Conservation (phyloP, 2,888 invertebrate species). For the Agrotis ipsilon region DNA sequence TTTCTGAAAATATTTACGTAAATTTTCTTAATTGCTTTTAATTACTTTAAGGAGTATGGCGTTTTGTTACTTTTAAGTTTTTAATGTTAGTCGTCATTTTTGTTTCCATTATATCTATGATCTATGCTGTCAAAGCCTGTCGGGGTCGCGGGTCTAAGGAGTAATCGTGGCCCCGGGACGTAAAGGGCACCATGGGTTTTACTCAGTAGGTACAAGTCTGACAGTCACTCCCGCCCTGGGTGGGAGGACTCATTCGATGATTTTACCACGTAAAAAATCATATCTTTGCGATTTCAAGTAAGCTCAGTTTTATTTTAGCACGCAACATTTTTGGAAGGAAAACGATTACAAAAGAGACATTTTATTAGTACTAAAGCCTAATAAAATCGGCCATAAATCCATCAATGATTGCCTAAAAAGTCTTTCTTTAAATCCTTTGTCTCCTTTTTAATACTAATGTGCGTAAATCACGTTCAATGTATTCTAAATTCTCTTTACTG, state of each 20-base stretch:
- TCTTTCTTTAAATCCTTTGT: constrained; percentile 48
- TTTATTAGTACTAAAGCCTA: constrained; percentile 1
- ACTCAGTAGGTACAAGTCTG: too few species aligned
- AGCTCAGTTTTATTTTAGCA: background rate
- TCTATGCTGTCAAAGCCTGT: too few species aligned
- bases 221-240: too few species aligned
- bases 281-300: background rate
- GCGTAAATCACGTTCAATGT: constrained; percentile 55
- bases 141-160: too few species aligned
- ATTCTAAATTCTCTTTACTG: constrained; percentile 21
- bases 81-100: background rate
- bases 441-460: constrained; percentile 50
- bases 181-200: too few species aligned
- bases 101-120: background rate
- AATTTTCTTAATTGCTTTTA: constrained; percentile 72
- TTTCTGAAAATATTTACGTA: constrained; percentile 66
- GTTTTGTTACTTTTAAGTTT: constrained; percentile 26
- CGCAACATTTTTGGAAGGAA: background rate
- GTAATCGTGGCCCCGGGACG: too few species aligned
- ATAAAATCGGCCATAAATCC: constrained; percentile 48
- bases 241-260: too few species aligned
- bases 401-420: constrained; percentile 41
- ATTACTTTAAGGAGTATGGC: constrained; percentile 60
- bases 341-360: background rate
- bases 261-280: too few species aligned